Evolutionary conservation across 2,113 vertebrate species (phyloP), one percentile per base, ranked within the genome.

Genomic region (Poeciliopsis turrubarensis): DNA sequence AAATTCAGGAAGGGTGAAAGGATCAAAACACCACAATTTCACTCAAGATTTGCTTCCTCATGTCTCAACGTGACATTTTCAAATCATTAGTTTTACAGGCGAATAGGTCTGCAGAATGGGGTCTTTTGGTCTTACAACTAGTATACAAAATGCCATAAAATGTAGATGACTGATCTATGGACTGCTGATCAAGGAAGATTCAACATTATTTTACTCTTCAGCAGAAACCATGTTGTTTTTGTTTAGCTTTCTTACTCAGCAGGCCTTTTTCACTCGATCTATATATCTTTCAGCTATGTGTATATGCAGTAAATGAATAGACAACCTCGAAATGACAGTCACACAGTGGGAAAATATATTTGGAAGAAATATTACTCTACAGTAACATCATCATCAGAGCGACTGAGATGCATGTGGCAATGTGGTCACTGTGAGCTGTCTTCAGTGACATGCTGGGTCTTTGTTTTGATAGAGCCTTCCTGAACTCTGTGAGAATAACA

Each of bases 161-260:
- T 60, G 29, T n/a, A 3, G 47, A 7, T 68, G 71, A 57, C 14
- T 13, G 1, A n/a, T 34, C 5, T 0, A 2, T 30, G 47, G 60
- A 73, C 65, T 60, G 65, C 41, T 76, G 74, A 81, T 5, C 15
- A 70, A 70, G 37, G 57, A 11, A n/a, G 31, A 79, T 71, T 65
- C 63, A 67, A 72, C 31, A 54, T 80, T 69, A 44, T 75, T 75
- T 82, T 68, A 15, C 41, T 77, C 34, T 65, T 27, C 66, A 66
- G 70, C 65, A 69, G 79, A 65, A 34, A 44, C 64, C 72, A 67
- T 31, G 68, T 82, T 67, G 82, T 65, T 69, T 78, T 82, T 80
- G 78, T 87, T 86, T 76, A 65, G 86, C 81, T 80, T 67, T 72
- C 39, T 60, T 9, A 27, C 80, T 74, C 68, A 60, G 73, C 68